phyloP scores from a whole-genome alignment of 37 sponge, comb jelly and placozoan species.

The Crambe crambe region DNA sequence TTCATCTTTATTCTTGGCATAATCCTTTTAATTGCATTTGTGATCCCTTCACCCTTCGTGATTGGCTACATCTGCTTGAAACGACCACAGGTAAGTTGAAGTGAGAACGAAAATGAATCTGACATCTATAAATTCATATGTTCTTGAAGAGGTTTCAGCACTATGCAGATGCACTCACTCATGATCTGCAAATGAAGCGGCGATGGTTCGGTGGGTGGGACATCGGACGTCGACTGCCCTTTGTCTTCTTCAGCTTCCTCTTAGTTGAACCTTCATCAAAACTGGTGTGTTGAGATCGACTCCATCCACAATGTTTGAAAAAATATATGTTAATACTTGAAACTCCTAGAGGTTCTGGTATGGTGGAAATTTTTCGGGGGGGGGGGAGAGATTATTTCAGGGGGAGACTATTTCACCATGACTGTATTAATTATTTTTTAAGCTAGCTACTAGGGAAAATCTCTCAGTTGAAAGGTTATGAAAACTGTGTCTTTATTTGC shows the following conservation, averaged over 20 bases:
- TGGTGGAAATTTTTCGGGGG: too few relatives aligned
- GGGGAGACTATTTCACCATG: too few relatives aligned
- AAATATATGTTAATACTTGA: too few relatives aligned
- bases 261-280: constrained; percentile 54
- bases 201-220: constrained; percentile 82
- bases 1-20: constrained; percentile 43
- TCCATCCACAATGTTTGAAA: too few relatives aligned
- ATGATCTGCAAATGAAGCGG: constrained; percentile 45
- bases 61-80: constrained; percentile 43
- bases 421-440: too few relatives aligned
- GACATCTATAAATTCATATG: not conserved
- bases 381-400: too few relatives aligned
- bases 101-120: too few relatives aligned
- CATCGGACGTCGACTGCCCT: constrained; percentile 63
- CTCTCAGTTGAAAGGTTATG: too few relatives aligned
- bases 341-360: too few relatives aligned
- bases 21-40: constrained; percentile 45
- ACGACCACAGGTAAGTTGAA: constrained; percentile 56
- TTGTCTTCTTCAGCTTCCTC: constrained; percentile 57
- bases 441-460: too few relatives aligned
- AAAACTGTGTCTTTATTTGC: too few relatives aligned
- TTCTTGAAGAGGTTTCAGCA: constrained; percentile 65
- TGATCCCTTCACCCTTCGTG: constrained; percentile 42
- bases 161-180: constrained; percentile 68
- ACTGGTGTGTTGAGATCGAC: constrained; percentile 54